Conservation (phyloP, 2,113 vertebrate genomes). For the Halichoerus grypus region DNA sequence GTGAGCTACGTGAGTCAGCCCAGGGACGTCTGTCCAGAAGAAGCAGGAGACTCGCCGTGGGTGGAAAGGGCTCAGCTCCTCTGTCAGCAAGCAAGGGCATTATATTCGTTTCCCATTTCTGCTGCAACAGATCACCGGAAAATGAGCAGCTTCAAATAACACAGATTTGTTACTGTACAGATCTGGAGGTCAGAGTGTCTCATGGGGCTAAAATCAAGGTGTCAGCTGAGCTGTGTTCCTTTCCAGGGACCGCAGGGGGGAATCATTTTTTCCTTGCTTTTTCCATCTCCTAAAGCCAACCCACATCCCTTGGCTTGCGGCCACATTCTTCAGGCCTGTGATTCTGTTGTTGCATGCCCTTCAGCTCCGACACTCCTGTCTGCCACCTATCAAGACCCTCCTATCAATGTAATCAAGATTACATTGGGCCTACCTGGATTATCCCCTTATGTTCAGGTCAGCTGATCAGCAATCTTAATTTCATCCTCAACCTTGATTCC, state of each 20-base stretch:
- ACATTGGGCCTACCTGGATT: not conserved
- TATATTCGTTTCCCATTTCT: not conserved
- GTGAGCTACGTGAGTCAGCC: not conserved
- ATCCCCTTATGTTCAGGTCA: not conserved
- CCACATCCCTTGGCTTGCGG: not conserved
- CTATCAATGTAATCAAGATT: not conserved
- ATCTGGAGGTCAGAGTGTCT: not conserved
- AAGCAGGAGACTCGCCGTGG: not conserved
- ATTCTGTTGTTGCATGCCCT: not conserved
- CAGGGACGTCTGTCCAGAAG: accelerated
- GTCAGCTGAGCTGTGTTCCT: not conserved
- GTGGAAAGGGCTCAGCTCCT: not conserved
- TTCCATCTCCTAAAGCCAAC: not conserved
- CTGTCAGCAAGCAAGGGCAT: not conserved
- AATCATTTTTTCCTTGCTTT: not conserved
- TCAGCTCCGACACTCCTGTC: not conserved
- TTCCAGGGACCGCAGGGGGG: not conserved
- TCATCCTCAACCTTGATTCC: not conserved
- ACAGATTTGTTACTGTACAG: not conserved
- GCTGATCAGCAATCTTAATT: not conserved
- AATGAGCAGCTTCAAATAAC: not conserved
- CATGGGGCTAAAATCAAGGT: not conserved
- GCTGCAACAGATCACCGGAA: not conserved
- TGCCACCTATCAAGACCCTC: not conserved
- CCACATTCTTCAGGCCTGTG: not conserved